Base-by-base conservation (phyloP, 1,140 invertebrate species). In the Drosophila virilis region DNA sequence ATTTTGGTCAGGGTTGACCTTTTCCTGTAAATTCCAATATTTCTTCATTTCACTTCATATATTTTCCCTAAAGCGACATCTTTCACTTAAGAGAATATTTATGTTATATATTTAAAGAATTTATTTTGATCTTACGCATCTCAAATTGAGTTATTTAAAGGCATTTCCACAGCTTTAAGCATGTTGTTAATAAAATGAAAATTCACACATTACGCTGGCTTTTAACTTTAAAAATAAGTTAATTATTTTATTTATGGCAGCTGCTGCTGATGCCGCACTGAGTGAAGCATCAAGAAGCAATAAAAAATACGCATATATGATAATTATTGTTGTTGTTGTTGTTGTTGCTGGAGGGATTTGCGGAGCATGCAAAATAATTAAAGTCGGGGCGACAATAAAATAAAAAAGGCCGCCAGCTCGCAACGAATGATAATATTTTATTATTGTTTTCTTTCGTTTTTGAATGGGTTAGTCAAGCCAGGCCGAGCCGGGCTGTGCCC, bases 351-450 rank as follows among this genome's bases (percentile, higher is more conserved):
- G 22, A 28, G 5, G 57, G 54, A 80, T 75, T 72, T 76, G 67
- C 50, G 59, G 10, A 33, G 66, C 69, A 46, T 64, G 82, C 81
- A 45, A 80, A 85, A 68, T 78, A 84, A 78, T 85, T 85, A 85
- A 84, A 85, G 77, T 61, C 40, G 37, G 32, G 45, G 5, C 40
- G 50, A 42, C 48, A 57, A 68, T 67, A 84, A 80, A 73, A 80
- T 59, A 71, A 55, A 74, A 76, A 51, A 43, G 37, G 37, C 43
- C 40, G 13, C 35, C 50, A 15, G 35, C 7, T 38, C 48, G 48
- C 42, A 46, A 38, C 12, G 43, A 48, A 62, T 71, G 55, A 76
- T 62, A 50, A 48, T 33, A 38, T 54, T 35, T 38, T 38, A 9
- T 38, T 40, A 10, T 28, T 51, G 22, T 13, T 51, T 59, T 42